phyloP scores from a whole-genome alignment of 35 echinoderm and acorn worm genomes.

The Eucidaris tribuloides region DNA sequence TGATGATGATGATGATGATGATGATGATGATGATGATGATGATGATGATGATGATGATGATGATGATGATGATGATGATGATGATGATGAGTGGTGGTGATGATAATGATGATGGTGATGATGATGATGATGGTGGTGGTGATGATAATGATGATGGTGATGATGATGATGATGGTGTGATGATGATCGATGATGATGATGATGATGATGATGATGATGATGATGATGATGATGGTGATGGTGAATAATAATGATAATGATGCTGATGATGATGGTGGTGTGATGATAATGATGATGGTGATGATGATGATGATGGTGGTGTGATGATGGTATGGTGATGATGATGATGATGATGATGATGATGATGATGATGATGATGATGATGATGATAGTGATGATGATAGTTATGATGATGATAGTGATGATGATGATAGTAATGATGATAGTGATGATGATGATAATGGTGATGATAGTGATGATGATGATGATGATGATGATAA shows the following conservation, averaged over 20 bases:
- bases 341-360: not conserved
- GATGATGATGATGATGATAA: not conserved
- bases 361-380: not conserved
- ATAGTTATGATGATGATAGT: not conserved
- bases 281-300: no score
- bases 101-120: not conserved
- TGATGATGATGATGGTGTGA: no score
- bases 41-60: not conserved
- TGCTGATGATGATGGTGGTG: not conserved
- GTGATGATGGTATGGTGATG: constrained; percentile 11
- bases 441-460: not conserved
- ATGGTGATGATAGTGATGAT: constrained; percentile 1
- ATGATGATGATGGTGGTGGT: not conserved
- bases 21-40: constrained; percentile 27
- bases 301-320: no score
- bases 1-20: no score
- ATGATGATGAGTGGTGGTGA: no score
- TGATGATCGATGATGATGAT: no score
- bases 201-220: not conserved
- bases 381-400: not conserved
- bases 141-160: not conserved
- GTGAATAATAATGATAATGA: not conserved
- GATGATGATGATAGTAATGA: constrained; percentile 1
- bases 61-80: not conserved
- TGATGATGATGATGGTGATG: not conserved